Evolutionary conservation across 2,113 vertebrate genomes (phyloP).

Genomic region (Triplophysa rosa): DNA sequence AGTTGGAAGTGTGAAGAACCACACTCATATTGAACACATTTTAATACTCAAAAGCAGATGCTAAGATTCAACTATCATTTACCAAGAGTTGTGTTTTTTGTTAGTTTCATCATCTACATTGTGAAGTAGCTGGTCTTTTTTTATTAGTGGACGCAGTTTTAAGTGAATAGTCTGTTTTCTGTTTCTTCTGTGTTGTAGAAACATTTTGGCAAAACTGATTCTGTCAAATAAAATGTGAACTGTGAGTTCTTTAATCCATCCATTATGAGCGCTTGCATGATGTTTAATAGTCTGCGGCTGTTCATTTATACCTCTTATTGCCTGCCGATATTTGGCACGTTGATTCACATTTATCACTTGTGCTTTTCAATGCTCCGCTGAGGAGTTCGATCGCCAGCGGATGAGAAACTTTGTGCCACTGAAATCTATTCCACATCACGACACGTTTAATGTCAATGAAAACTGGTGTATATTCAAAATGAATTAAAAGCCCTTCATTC

Average conservation of each 20-base stretch:
- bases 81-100: slow-evolving; percentile 14
- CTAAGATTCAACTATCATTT: background rate
- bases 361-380: background rate
- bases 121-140: slow-evolving; percentile 12
- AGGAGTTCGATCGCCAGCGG: background rate
- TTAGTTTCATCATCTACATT: background rate
- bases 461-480: background rate
- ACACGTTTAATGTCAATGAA: background rate
- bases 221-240: slow-evolving; percentile 69
- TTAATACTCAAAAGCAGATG: background rate
- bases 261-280: slow-evolving; percentile 17
- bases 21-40: background rate
- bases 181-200: slow-evolving; percentile 41
- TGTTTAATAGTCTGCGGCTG: background rate
- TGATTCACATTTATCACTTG: background rate
- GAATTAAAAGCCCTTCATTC: background rate
- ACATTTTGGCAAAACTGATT: slow-evolving; percentile 43
- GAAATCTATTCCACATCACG: background rate
- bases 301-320: background rate
- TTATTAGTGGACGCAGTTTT: slow-evolving; percentile 25
- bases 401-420: background rate
- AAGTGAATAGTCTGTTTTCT: slow-evolving; percentile 48
- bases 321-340: background rate
- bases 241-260: slow-evolving; percentile 19
- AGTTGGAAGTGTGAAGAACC: slow-evolving; percentile 76